Evolutionary conservation across 2,888 invertebrate genomes (phyloP).

Genomic region (Chrysolina oricalcia): DNA sequence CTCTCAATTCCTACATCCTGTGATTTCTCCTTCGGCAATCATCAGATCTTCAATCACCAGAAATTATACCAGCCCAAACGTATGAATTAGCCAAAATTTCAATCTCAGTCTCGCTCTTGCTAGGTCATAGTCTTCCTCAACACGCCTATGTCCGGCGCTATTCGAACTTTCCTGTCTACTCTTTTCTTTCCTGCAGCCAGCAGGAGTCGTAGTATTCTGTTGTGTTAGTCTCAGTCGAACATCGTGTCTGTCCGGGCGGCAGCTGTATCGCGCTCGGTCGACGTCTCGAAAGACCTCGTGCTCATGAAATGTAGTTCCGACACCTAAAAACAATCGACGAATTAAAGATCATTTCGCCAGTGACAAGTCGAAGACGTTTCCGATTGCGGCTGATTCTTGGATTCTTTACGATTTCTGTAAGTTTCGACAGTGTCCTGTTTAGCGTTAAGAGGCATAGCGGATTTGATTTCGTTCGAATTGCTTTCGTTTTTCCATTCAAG

Average conservation of each 20-base stretch:
- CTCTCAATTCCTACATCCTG: conserved; percentile 16
- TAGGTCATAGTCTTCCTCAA: conserved; percentile 27
- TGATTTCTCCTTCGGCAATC: conserved; percentile 9
- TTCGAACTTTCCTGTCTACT: conserved; percentile 32
- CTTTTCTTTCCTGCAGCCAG: conserved; percentile 29
- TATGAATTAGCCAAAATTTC: conserved; percentile 15
- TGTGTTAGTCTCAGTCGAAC: conserved; percentile 38
- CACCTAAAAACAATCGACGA: conserved; percentile 24
- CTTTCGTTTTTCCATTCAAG: conserved; percentile 50
- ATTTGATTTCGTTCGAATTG: conserved; percentile 44
- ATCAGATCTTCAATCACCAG: conserved; percentile 9
- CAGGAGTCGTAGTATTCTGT: conserved; percentile 23
- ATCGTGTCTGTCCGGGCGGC: conserved; percentile 43
- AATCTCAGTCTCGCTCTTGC: background rate
- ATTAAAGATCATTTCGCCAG: conserved; percentile 4
- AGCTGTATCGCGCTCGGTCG: conserved; percentile 17
- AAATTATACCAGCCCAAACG: background rate
- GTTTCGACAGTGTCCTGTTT: conserved; percentile 34
- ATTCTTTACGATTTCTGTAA: conserved; percentile 35
- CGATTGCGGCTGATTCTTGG: conserved; percentile 19
- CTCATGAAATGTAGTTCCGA: conserved; percentile 55
- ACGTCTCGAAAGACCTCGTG: conserved; percentile 50
- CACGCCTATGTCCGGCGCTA: conserved; percentile 40
- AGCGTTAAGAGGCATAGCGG: conserved; percentile 44
- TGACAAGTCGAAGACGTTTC: conserved; percentile 43